phyloP scores from a whole-genome alignment of 1,140 invertebrate genomes.

The Caenorhabditis latens region DNA sequence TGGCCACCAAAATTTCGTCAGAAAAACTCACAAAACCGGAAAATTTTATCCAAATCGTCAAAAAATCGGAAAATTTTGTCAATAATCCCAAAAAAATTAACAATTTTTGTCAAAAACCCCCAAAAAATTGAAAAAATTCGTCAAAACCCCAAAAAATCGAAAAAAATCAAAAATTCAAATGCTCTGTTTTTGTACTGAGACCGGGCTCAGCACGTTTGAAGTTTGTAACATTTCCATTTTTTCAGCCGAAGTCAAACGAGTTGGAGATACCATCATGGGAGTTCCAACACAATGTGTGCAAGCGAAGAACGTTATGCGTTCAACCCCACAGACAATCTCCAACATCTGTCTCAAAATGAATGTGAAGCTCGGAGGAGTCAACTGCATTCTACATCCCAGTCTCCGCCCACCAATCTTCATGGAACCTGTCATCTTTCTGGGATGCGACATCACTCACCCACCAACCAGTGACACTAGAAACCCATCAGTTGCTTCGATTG shows the following conservation, averaged over 20 bases:
- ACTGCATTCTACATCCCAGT: conserved; percentile 97
- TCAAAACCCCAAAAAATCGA: too few species aligned
- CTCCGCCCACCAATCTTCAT: conserved; percentile 84
- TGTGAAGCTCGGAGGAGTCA: conserved; percentile 98
- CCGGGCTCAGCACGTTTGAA: too few species aligned
- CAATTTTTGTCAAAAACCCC: too few species aligned
- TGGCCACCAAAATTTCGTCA: too few species aligned
- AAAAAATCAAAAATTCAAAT: too few species aligned
- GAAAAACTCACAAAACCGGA: too few species aligned
- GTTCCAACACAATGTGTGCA: conserved; percentile 99
- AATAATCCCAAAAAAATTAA: too few species aligned
- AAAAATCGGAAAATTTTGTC: too few species aligned
- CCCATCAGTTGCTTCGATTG: conserved; percentile 82
- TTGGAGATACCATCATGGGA: conserved; percentile 97
- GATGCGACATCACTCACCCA: conserved; percentile 98
- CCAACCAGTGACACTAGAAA: conserved; percentile 87
- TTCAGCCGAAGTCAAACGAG: conserved; percentile 96
- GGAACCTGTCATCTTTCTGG: conserved; percentile 98
- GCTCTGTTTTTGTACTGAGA: too few species aligned
- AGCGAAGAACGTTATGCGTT: conserved; percentile 99
- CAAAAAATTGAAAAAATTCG: too few species aligned
- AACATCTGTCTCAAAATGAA: conserved; percentile 99
- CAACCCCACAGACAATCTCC: conserved; percentile 97
- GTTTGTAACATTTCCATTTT: too few species aligned
- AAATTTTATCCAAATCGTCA: too few species aligned